These are phyloP conservation scores for Lepidocolaptes lacrymiger DNA, from an alignment of 2,797 vertebrate species.

Conservation along the genomic window DNA sequence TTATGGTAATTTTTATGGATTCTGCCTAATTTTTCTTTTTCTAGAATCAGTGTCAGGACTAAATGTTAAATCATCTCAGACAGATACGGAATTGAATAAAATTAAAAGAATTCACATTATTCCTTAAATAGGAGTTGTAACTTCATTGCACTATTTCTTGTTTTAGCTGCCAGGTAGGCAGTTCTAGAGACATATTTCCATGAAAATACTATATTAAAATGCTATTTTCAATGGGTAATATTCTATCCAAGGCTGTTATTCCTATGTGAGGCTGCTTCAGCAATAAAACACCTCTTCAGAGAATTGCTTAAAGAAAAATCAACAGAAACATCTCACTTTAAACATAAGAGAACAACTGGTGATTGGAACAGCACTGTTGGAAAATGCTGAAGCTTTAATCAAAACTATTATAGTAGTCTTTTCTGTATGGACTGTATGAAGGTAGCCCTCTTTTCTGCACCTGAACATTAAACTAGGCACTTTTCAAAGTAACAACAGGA, in stretches of 20 bases:
- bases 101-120: not conserved
- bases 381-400: not conserved
- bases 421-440: not conserved
- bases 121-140: not conserved
- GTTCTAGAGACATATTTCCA: not conserved
- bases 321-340: not conserved
- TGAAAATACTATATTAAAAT: not conserved
- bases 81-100: not conserved
- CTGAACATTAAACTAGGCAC: not conserved
- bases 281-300: not conserved
- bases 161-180: not conserved
- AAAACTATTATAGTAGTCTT: not conserved
- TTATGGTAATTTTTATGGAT: slow-evolving; percentile 27
- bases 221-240: not conserved
- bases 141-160: not conserved
- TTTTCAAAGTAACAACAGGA: not conserved
- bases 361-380: not conserved
- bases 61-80: not conserved
- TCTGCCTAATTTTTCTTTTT: not conserved
- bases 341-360: not conserved
- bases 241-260: not conserved
- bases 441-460: not conserved
- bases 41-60: not conserved
- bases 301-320: not conserved
- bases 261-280: not conserved